Percentiles rank a stretch among this genome's conserved stretches.
These are phyloP conservation scores for Penaeus chinensis DNA, from an alignment of 1,140 invertebrate species.

Conservation along the genomic window DNA sequence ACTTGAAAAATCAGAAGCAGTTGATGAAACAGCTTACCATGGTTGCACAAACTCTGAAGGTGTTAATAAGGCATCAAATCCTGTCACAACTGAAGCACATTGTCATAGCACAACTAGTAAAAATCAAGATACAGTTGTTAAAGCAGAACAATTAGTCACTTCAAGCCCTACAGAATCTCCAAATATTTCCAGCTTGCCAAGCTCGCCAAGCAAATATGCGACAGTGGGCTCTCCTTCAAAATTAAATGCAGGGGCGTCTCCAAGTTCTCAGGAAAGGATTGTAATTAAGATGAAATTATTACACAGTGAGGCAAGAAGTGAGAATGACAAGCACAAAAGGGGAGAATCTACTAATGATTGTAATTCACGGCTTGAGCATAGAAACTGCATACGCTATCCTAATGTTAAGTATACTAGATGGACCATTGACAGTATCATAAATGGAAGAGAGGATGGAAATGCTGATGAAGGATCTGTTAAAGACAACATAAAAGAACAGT, in stretches of 20 bases:
- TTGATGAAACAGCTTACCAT: too few species aligned
- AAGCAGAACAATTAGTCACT: too few species aligned
- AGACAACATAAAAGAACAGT: not conserved
- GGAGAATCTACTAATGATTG: slow-evolving; percentile 20
- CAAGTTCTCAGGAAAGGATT: slow-evolving; percentile 54
- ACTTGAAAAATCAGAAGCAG: too few species aligned
- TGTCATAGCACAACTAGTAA: too few species aligned
- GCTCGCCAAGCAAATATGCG: slow-evolving; percentile 16
- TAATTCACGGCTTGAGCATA: slow-evolving; percentile 15
- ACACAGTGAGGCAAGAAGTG: slow-evolving; percentile 33
- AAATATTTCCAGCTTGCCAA: not conserved
- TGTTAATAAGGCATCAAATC: too few species aligned
- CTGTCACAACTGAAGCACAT: too few species aligned
- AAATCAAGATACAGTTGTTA: too few species aligned
- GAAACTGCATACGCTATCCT: slow-evolving; percentile 34
- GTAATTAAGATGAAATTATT: slow-evolving; percentile 56
- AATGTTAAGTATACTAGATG: slow-evolving; percentile 46
- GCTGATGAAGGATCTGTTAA: slow-evolving; percentile 15
- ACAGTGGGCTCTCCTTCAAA: slow-evolving; percentile 26
- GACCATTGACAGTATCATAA: slow-evolving; percentile 57
- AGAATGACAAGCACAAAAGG: slow-evolving; percentile 1
- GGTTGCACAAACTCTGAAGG: too few species aligned
- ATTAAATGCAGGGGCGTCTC: slow-evolving; percentile 38
- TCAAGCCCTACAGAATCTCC: not conserved
- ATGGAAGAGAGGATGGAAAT: slow-evolving; percentile 41